Percentiles rank a stretch among this genome's conserved stretches.
Conservation (phyloP, 2,888 invertebrate genomes). For the Panorpa germanica region DNA sequence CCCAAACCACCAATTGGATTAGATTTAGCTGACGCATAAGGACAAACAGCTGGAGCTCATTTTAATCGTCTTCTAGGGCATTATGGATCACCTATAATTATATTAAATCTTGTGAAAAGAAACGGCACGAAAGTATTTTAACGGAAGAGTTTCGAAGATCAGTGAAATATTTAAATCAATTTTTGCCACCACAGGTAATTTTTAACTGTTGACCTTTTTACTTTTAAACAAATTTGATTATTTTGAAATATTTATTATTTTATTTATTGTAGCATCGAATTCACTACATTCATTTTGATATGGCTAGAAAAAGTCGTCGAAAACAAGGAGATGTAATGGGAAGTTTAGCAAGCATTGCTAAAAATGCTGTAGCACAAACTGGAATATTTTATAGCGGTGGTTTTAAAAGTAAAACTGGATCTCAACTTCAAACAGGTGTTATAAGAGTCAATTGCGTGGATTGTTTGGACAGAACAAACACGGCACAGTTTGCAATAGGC, state of each 20-base stretch:
- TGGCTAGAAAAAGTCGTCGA: conserved; percentile 55
- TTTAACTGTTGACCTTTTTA: no score
- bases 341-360: conserved; percentile 74
- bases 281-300: conserved; percentile 86
- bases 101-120: conserved; percentile 89
- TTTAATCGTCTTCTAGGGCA: conserved; percentile 39
- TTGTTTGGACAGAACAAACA: conserved; percentile 95
- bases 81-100: conserved; percentile 82
- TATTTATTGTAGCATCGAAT: conserved; percentile 37
- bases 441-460: conserved; percentile 96
- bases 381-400: conserved; percentile 59
- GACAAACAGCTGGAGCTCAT: conserved; percentile 72
- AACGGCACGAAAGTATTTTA: conserved; percentile 81
- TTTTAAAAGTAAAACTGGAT: conserved; percentile 17
- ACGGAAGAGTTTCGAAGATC: conserved; percentile 72
- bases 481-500: conserved; percentile 95
- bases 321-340: conserved; percentile 65
- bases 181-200: conserved; percentile 52
- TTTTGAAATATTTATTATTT: neutral
- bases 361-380: conserved; percentile 67
- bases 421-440: conserved; percentile 55
- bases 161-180: conserved; percentile 88
- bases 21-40: conserved; percentile 73
- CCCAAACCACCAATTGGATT: conserved; percentile 92
- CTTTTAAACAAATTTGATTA: neutral